These are phyloP conservation scores for Leptonema lineaticorne DNA, from an alignment of 1,140 invertebrate genomes.

Conservation along the genomic window DNA sequence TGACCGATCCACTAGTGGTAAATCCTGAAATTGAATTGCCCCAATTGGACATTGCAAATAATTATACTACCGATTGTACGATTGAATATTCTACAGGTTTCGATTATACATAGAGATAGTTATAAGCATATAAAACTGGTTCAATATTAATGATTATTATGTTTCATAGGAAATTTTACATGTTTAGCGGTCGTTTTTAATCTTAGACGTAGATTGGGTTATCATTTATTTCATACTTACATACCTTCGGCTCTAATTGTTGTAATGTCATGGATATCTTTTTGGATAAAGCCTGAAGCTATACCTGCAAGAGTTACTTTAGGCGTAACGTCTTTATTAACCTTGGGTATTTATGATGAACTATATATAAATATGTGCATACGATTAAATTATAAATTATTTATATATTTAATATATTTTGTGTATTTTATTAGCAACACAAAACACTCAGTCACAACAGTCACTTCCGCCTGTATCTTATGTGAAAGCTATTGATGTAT, in stretches of 20 bases:
- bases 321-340: constrained; percentile 81
- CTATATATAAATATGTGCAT: background rate
- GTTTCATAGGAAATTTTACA: constrained; percentile 75
- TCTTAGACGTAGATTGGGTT: constrained; percentile 76
- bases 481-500: constrained; percentile 90
- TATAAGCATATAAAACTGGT: background rate
- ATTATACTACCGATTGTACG: constrained; percentile 85
- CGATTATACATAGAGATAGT: background rate
- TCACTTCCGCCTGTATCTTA: constrained; percentile 88
- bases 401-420: constrained; percentile 6
- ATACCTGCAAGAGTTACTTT: constrained; percentile 80
- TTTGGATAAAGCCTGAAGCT: constrained; percentile 91
- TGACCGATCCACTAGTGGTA: constrained; percentile 82
- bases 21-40: constrained; percentile 85
- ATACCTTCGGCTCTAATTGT: constrained; percentile 88
- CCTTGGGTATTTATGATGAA: constrained; percentile 62
- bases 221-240: constrained; percentile 89
- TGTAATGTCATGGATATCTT: constrained; percentile 92
- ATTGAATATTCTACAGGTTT: constrained; percentile 84
- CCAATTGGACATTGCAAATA: constrained; percentile 83
- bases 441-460: constrained; percentile 88
- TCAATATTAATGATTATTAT: background rate
- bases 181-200: constrained; percentile 85
- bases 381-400: background rate
- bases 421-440: constrained; percentile 66